Evolutionary conservation across 2,797 vertebrate species (phyloP), one percentile per base, ranked within the genome.

Genomic region (Falco biarmicus): DNA sequence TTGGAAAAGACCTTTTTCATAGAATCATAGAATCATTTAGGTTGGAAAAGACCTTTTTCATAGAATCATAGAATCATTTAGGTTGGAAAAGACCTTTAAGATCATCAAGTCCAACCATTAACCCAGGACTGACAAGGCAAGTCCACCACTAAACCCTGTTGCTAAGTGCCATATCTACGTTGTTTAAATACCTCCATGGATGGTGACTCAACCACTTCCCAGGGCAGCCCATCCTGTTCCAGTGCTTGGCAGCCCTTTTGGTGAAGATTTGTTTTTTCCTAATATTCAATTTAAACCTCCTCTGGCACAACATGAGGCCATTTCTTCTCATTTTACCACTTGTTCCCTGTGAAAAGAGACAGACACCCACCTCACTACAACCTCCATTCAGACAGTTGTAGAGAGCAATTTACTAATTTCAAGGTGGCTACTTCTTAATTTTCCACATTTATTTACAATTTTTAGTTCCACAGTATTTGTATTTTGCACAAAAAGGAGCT

Each of bases 311-410:
- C 39, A 10, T 4, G 6, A 89, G 41, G 4, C 31, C 1, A 0
- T 29, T 74, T 66, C 17, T 14, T 51, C 32, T 43, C 7, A 4
- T 53, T 0, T 0, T 26, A 18, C 29, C 32, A 1, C 22, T n/a
- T 84, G 15, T 15, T 63, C 64, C 24, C 8, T 24, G 39, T 50
- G 17, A 53, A 57, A 53, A 57, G 11, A 73, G 37, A 66, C 3
- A 1, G 3, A 22, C 5, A 12, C 24, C 8, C 34, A 51, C 6
- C 41, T 85, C 1, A 0, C 34, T 69, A 43, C 21, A 57, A 13
- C 5, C 19, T 69, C 54, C 28, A 73, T 43, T 34, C 45, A 57
- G 3, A 12, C 28, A 28, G 3, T 1, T 41, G 5, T 7, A 77
- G 31, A 45, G 20, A 65, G 15, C 3, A 1, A 76, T 50, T 79